Conservation (phyloP, 2,797 vertebrate genomes). For the Sebastes cheni region DNA sequence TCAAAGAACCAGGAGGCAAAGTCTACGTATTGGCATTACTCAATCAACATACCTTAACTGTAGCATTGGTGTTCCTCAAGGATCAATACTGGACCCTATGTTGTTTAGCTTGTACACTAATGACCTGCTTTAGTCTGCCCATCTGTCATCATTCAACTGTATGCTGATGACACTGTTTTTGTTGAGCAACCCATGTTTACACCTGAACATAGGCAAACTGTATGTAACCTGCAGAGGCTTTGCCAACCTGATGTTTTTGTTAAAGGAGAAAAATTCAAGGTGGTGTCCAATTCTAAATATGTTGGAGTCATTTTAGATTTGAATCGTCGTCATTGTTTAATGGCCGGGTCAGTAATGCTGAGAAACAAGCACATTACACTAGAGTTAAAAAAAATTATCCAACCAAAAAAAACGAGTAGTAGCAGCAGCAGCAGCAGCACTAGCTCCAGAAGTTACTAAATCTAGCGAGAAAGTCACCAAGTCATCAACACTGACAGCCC, state of each 20-base stretch:
- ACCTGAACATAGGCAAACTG: not conserved
- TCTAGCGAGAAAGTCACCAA: too few relatives aligned
- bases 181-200: not conserved
- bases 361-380: too few relatives aligned
- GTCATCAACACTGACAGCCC: too few relatives aligned
- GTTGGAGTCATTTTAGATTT: not conserved
- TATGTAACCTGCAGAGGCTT: not conserved
- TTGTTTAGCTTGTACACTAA: not conserved
- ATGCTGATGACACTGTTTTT: not conserved
- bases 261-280: not conserved
- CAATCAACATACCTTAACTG: not conserved
- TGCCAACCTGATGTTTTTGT: not conserved
- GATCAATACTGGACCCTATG: not conserved
- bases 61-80: not conserved
- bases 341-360: too few relatives aligned
- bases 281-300: not conserved
- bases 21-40: not conserved
- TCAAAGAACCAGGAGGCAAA: not conserved
- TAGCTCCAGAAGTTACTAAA: too few relatives aligned
- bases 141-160: not conserved
- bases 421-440: too few relatives aligned
- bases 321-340: not conserved
- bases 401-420: too few relatives aligned
- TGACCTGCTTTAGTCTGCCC: not conserved
- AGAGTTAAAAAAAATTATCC: too few relatives aligned